Conservation (phyloP, 23 tunicate species). For the Pegea sp. region DNA sequence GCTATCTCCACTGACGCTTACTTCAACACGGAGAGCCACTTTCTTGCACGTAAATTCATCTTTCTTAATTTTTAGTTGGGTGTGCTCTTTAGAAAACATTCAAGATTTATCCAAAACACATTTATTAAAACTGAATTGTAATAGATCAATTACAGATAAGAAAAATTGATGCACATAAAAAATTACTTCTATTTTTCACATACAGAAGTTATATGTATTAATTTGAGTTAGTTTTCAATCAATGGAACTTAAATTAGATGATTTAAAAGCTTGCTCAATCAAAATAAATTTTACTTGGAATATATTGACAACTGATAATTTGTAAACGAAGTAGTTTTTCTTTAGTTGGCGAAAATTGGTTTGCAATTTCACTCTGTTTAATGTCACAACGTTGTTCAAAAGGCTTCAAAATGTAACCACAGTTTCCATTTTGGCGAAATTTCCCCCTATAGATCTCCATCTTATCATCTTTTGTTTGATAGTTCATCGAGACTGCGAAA, state of each 20-base stretch:
- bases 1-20: conserved; percentile 14
- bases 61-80: neutral
- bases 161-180: no score
- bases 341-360: neutral
- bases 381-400: conserved; percentile 11
- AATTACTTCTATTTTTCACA: no score
- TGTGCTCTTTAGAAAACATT: neutral
- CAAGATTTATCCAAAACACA: no score
- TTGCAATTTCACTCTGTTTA: neutral
- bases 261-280: no score
- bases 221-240: no score
- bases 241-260: no score
- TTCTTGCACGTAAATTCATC: no score
- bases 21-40: conserved; percentile 8
- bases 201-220: no score
- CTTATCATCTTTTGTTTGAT: conserved; percentile 72
- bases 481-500: conserved; percentile 52
- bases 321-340: conserved; percentile 1
- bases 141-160: no score
- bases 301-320: conserved; percentile 8
- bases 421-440: conserved; percentile 80
- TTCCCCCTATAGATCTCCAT: conserved; percentile 53
- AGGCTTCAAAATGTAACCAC: conserved; percentile 78
- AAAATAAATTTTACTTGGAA: neutral
- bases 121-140: no score